phyloP scores from a whole-genome alignment of 2,888 invertebrate species.

The Diarsia rubi region DNA sequence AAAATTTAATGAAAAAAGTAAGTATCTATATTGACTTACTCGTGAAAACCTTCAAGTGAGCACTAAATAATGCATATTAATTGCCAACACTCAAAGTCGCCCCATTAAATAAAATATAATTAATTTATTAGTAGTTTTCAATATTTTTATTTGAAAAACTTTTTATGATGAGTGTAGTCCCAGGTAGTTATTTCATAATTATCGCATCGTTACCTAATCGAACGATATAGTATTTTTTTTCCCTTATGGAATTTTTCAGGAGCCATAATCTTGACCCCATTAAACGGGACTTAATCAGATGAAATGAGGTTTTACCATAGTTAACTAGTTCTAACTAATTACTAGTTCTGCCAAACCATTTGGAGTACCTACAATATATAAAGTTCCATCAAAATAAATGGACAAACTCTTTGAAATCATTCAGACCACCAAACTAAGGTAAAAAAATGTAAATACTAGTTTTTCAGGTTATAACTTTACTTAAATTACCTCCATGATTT shows the following conservation, averaged over 20 bases:
- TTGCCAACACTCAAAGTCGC: conserved; percentile 13
- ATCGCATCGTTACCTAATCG: conserved; percentile 13
- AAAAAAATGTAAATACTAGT: no score
- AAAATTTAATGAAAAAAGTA: not conserved
- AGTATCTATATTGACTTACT: not conserved
- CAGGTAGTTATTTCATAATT: conserved; percentile 12
- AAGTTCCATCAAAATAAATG: no score
- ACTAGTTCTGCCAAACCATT: not conserved
- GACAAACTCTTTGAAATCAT: no score
- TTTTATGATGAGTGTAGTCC: conserved; percentile 1
- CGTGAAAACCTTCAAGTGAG: not conserved
- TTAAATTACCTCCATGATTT: no score
- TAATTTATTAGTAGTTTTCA: conserved; percentile 10
- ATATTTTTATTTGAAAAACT: conserved; percentile 20
- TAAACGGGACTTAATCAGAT: not conserved
- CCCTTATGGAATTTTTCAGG: conserved; percentile 7
- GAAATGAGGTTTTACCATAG: no score
- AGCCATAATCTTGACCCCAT: not conserved
- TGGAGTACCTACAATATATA: no score
- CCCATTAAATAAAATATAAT: conserved; percentile 14
- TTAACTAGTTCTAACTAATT: no score
- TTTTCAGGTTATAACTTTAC: no score
- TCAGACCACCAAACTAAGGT: no score
- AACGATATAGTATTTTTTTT: not conserved
- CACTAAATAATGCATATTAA: conserved; percentile 14